A percentile compares a stretch with the other conserved stretches of the same genome.
Conservation (phyloP, 2,888 invertebrate genomes). For the Hirtodrosophila confusa region DNA sequence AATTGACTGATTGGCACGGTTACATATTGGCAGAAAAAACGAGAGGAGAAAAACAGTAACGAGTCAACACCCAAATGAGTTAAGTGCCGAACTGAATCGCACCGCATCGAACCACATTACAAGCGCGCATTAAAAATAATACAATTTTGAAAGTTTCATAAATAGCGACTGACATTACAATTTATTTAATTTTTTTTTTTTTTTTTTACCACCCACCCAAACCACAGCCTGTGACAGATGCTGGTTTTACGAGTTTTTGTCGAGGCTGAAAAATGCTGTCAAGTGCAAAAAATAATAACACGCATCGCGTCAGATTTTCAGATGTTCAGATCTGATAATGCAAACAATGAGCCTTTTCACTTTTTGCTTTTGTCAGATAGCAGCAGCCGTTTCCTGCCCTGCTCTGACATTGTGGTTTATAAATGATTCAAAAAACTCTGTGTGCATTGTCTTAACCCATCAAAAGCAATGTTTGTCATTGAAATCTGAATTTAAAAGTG, state of each 20-base stretch:
- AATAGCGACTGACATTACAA: slow-evolving; percentile 53
- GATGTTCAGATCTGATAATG: slow-evolving; percentile 69
- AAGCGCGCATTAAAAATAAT: slow-evolving; percentile 62
- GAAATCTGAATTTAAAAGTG: slow-evolving; percentile 29
- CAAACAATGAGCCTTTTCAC: slow-evolving; percentile 52
- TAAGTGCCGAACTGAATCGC: slow-evolving; percentile 60
- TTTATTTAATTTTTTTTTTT: slow-evolving; percentile 34
- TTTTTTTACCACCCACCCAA: slow-evolving; percentile 13
- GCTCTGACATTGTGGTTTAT: slow-evolving; percentile 32
- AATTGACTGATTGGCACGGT: slow-evolving; percentile 62
- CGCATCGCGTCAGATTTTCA: slow-evolving; percentile 70
- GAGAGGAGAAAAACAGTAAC: slow-evolving; percentile 10
- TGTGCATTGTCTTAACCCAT: slow-evolving; percentile 59
- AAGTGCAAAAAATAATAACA: slow-evolving; percentile 71
- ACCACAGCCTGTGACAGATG: slow-evolving; percentile 6
- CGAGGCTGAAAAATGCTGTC: slow-evolving; percentile 49
- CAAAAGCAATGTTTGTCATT: slow-evolving; percentile 52
- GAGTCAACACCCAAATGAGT: slow-evolving; percentile 62
- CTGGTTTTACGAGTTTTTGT: slow-evolving; percentile 26
- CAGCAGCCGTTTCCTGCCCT: slow-evolving; percentile 10
- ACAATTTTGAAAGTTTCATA: slow-evolving; percentile 68
- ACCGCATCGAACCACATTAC: slow-evolving; percentile 59
- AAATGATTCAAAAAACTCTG: slow-evolving; percentile 44
- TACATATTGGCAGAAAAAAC: slow-evolving; percentile 29
- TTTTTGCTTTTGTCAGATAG: slow-evolving; percentile 22